Conservation (phyloP, 2,888 invertebrate genomes). For the Seira musarum region DNA sequence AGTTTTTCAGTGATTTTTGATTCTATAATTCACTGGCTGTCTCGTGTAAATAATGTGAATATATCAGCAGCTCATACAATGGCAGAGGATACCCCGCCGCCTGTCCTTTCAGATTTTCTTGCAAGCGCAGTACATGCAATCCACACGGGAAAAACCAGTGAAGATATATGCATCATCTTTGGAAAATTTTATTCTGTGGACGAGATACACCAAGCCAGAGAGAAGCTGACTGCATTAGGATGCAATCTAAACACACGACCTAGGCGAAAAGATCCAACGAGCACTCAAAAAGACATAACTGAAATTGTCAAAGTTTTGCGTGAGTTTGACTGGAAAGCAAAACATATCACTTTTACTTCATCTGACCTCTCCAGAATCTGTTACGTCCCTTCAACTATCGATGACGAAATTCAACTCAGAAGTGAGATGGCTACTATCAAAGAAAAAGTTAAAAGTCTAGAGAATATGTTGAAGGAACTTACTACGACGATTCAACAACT, state of each 20-base stretch:
- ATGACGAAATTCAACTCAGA: conserved; percentile 8
- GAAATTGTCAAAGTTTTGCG: background rate
- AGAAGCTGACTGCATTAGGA: background rate
- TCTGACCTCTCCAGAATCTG: background rate
- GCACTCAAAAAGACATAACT: background rate
- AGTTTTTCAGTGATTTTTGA: too few relatives aligned
- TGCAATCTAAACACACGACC: background rate
- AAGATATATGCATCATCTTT: background rate
- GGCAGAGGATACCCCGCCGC: too few relatives aligned
- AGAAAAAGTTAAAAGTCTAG: background rate
- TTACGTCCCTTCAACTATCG: background rate
- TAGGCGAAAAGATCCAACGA: background rate
- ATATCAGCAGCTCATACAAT: too few relatives aligned
- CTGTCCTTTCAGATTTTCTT: background rate
- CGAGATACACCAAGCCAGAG: background rate
- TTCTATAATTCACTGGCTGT: too few relatives aligned
- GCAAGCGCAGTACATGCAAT: conserved; percentile 2
- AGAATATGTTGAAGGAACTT: background rate
- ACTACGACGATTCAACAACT: background rate
- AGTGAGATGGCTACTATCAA: background rate
- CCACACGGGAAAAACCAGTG: background rate
- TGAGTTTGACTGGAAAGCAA: background rate
- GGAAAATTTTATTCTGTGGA: background rate
- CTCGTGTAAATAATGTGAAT: too few relatives aligned
- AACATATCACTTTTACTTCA: background rate